Base-by-base conservation (phyloP, 1,140 invertebrate genomes). In the Drosophila sp. region DNA sequence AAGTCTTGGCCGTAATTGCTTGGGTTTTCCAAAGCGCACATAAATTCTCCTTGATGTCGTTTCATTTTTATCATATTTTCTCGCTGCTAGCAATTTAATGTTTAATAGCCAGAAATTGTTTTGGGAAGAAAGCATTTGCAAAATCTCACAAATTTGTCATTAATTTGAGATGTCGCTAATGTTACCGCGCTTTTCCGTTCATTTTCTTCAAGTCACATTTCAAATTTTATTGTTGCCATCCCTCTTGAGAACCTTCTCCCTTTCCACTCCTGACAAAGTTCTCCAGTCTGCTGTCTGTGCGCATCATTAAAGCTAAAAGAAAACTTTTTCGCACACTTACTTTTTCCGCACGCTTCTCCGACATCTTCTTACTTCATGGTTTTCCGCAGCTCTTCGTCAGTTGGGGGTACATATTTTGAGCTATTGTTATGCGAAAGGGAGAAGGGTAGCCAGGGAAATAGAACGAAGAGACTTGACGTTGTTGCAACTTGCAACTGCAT, bases 251-350 rank as follows among this genome's bases (percentile, higher is more conserved):
- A 21, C 21, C 38, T 43, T 13, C n/a, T 2, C 41, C 7, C 46
- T 16, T 34, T 7, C 11, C 34, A 21, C n/a, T n/a, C n/a, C n/a
- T n/a, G n/a, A n/a, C 16, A 76, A 76, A 64, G 40, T 76, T 29
- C 27, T 18, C 40, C 48, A 41, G 43, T 48, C 75, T 78, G 66
- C 51, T 75, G 76, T 77, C 80, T 80, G 77, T 46, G 75, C 80
- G 81, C 81, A 80, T 84, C 81, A 84, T 84, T 84, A 86, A 84
- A 86, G 80, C 54, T 57, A 56, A 73, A 50, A 62, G 50, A 58
- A 84, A 84, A 72, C 76, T 84, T 83, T 82, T 72, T 78, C 65
- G 70, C 62, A 77, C 72, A 59, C 70, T 73, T 80, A 58, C 62
- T 69, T 70, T 72, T 67, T 63, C 48, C 73, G 18, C 61, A 61